phyloP scores from a whole-genome alignment of 2,888 invertebrate species.

The Tachystola acroxantha region DNA sequence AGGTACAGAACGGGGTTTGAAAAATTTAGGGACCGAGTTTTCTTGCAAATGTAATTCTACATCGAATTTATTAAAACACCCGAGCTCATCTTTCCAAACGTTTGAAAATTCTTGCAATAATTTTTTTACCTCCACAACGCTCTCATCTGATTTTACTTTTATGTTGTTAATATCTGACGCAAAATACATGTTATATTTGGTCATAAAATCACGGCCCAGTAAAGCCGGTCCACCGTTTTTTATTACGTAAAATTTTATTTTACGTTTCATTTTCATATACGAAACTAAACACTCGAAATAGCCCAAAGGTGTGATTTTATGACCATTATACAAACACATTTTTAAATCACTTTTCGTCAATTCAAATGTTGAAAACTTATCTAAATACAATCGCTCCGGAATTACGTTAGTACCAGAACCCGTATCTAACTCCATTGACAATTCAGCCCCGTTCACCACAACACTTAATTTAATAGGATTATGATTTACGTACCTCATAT shows the following conservation, averaged over 20 bases:
- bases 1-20: constrained; percentile 18
- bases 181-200: constrained; percentile 1
- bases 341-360: no score
- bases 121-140: no score
- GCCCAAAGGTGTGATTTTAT: constrained; percentile 11
- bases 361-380: neutral
- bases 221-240: constrained; percentile 8
- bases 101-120: neutral
- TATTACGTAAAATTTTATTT: neutral
- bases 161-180: neutral
- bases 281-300: neutral
- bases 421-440: constrained; percentile 9
- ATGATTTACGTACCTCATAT: constrained; percentile 7
- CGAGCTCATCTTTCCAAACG: constrained; percentile 8
- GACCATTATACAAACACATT: neutral
- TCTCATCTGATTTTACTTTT: neutral
- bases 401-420: neutral
- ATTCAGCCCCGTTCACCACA: neutral
- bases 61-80: constrained; percentile 11
- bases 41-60: constrained; percentile 8
- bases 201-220: constrained; percentile 12
- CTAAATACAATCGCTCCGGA: neutral
- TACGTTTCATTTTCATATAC: neutral
- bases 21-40: constrained; percentile 7
- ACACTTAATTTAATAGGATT: constrained; percentile 3